Evolutionary conservation across 92 coral and sea anemone species (phyloP), one percentile per base, ranked within the genome.

Genomic region (Diadumene lineata): DNA sequence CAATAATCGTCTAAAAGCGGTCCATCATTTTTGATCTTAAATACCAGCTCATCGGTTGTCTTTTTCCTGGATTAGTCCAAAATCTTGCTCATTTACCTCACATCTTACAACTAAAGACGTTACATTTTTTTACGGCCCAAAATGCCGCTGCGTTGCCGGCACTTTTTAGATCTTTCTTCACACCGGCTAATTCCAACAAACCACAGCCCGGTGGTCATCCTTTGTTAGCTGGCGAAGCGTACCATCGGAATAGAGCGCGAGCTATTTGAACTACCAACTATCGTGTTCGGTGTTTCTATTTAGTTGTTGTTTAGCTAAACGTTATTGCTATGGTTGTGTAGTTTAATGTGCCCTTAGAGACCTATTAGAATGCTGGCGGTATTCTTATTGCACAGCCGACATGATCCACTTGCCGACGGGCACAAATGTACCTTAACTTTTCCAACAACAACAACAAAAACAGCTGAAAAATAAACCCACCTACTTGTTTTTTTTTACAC

Each of bases 281-380:
- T 23, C 43, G 43, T 17, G 23, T 27, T 44, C n/a, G n/a, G 4
- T 6, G 29, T 44, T 55, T 28, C 22, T 24, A 38, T 38, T 1
- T 50, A 21, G 34, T 27, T 24, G 56, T 68, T 68, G 61, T 69
- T 69, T 48, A 23, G 28, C 26, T 8, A 51, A 44, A 25, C 56
- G 21, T 68, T 25, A 58, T 58, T 58, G 64, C 64, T 58, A 58
- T 58, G 64, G 28, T 23, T 58, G 25, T 46, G 58, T 10, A 11
- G 57, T 6, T 8, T 67, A 43, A 67, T 68, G 32, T 68, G 74
- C 50, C 74, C 74, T 69, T 13, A 26, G 74, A 69, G 74, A 69
- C 74, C 38, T 31, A 69, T 69, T 69, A 69, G 28, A 21, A 0
- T 43, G 74, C 33, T n/a, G 23, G 34, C 24, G 33, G 28, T 26